Base-by-base conservation (phyloP, 1,140 invertebrate genomes). In the Phymorhynchus buccinoides region DNA sequence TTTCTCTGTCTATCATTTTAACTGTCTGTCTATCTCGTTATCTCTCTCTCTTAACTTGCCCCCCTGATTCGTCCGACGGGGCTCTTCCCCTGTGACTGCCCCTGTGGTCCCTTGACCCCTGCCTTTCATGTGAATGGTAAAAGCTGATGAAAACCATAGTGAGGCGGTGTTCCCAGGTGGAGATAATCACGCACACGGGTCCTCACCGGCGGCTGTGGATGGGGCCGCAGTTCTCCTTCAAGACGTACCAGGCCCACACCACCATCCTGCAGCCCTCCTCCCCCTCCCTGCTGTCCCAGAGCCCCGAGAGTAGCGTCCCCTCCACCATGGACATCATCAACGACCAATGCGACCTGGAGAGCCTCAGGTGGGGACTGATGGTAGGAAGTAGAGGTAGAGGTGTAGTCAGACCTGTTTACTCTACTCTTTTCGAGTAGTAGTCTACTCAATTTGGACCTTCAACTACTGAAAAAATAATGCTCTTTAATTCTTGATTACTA, bases 161-260 rank as follows among this genome's bases (percentile, higher is more conserved):
- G n/a, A n/a, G n/a, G n/a, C n/a, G n/a, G n/a, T n/a, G n/a, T n/a
- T n/a, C n/a, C 48, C 84, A 93, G 95, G 98, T 99, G 77, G 98
- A 99, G 94, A 99, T 99, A 71, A 96, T 98, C 86, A 99, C 98
- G n/a, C 97, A 99, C 93, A 96, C 97, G 6, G 98, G 97, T 48
- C 98, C 98, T 14, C 97, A 98, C 92, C 95, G 98, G 71, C 94
- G 98, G 27, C 94, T 99, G 3, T 99, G 98, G 98, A 99, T 99
- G 98, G 98, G 98, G 14, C 98, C 98, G 39, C 98, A 99, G 93
- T 99, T 99, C 91, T 96, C 97, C n/a, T 99, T 99, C 84, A 93
- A 93, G 85, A 92, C 91, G 1, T 92, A 90, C 86, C 91, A 92
- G 87, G 91, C 88, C 84, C 92, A 91, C 77, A 95, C 96, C 35